These are phyloP conservation scores for Montipora sp. DNA, from an alignment of 64 coral and sea anemone genomes.

Conservation along the genomic window DNA sequence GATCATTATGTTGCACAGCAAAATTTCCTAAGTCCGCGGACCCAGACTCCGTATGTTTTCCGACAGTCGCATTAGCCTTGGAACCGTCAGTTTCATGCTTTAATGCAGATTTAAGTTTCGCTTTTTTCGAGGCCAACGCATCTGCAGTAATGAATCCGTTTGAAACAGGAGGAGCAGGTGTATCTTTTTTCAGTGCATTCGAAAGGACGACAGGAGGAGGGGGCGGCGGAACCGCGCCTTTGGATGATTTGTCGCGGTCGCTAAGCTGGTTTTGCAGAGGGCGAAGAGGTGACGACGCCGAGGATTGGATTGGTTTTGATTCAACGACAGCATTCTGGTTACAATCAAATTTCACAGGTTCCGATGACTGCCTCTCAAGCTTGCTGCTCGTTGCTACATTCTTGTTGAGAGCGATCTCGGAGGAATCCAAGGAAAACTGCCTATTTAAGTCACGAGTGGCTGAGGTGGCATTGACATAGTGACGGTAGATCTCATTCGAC, in stretches of 20 bases:
- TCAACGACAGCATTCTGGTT: not conserved
- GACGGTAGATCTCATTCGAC: not conserved
- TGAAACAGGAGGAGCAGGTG: conserved; percentile 11
- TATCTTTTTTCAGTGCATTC: not conserved
- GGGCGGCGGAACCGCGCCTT: not conserved
- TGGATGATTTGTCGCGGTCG: not conserved
- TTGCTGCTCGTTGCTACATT: not conserved
- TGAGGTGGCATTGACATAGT: not conserved
- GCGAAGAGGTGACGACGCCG: not conserved
- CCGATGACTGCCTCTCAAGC: conserved; percentile 10
- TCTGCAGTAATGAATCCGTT: conserved; percentile 55
- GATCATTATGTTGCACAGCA: conserved; percentile 56
- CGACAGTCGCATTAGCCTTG: not conserved
- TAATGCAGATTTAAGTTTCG: conserved; percentile 26
- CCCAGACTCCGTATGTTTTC: not conserved
- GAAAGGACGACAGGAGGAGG: not conserved
- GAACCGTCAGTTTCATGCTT: not conserved
- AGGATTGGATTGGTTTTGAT: conserved; percentile 1
- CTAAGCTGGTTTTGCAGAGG: conserved; percentile 7
- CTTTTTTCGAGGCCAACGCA: conserved; percentile 51
- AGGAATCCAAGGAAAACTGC: conserved; percentile 7
- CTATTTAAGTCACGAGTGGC: conserved; percentile 39
- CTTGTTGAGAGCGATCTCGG: not conserved
- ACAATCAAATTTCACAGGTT: conserved; percentile 16
- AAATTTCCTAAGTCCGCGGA: conserved; percentile 6